phyloP scores from a whole-genome alignment of 2,888 invertebrate species.

The Chymomyza amoena region DNA sequence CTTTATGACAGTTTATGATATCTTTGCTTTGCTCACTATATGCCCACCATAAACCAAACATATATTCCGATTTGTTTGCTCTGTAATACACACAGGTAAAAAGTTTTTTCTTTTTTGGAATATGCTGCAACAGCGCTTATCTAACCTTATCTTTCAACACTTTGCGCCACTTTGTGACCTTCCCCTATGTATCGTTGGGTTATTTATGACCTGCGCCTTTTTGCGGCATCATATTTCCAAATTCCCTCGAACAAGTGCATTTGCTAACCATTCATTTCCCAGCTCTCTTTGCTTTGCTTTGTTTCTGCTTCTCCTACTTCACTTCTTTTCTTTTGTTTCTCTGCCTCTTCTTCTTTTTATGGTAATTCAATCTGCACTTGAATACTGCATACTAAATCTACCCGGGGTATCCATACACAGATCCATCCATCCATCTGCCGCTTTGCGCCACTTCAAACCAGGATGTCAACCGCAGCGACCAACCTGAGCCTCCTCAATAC shows the following conservation, averaged over 20 bases:
- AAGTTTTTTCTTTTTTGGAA: neutral
- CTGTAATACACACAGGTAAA: neutral
- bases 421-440: too few relatives aligned
- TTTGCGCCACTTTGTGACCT: constrained; percentile 8
- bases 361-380: constrained; percentile 24
- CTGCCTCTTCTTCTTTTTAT: constrained; percentile 22
- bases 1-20: neutral
- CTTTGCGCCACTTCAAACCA: constrained; percentile 3
- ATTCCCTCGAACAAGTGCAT: constrained; percentile 62
- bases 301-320: neutral
- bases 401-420: neutral
- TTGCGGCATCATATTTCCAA: constrained; percentile 65
- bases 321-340: constrained; percentile 3
- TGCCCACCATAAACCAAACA: neutral
- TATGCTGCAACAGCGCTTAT: neutral
- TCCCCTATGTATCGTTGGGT: constrained; percentile 33
- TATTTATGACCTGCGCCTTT: constrained; percentile 69
- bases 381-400: neutral
- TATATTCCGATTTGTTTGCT: neutral
- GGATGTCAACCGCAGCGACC: neutral
- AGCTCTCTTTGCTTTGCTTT: neutral
- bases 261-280: constrained; percentile 11
- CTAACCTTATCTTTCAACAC: neutral
- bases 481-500: constrained; percentile 35
- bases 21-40: neutral